Percentiles rank a stretch among this genome's conserved stretches.
Evolutionary conservation across 2,113 vertebrate species (phyloP).

Genomic region (Menidia beryllina): DNA sequence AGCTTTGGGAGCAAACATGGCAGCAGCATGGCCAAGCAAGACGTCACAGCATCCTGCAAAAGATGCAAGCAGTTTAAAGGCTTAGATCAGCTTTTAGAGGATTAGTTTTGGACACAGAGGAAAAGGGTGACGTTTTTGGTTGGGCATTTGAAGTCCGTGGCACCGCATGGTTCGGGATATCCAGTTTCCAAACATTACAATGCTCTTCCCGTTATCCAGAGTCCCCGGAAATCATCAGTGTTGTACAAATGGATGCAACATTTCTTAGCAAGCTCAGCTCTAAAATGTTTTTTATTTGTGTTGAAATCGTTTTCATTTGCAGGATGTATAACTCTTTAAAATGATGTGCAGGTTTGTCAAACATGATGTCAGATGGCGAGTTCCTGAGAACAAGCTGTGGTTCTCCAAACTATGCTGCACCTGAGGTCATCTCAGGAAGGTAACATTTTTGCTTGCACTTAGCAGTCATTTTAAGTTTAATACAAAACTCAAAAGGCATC

Average conservation of each 20-base stretch:
- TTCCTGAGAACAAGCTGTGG: slow-evolving; percentile 98
- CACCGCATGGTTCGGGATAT: background rate
- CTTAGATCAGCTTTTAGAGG: too few species aligned
- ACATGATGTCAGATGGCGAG: slow-evolving; percentile 99
- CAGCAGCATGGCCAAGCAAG: too few species aligned
- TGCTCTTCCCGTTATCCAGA: background rate
- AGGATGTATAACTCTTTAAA: background rate
- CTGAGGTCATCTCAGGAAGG: slow-evolving; percentile 99
- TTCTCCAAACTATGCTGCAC: slow-evolving; percentile 98
- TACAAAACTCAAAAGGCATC: background rate
- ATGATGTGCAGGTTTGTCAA: slow-evolving; percentile 89
- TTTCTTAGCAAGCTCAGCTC: too few species aligned
- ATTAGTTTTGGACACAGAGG: background rate
- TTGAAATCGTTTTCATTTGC: too few species aligned
- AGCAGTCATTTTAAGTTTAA: background rate
- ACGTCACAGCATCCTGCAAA: too few species aligned
- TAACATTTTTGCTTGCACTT: slow-evolving; percentile 55
- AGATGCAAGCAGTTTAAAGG: too few species aligned
- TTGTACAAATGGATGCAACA: too few species aligned
- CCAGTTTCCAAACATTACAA: background rate
- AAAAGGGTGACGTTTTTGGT: background rate
- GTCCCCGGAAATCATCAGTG: background rate
- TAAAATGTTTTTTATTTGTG: too few species aligned
- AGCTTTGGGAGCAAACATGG: too few species aligned
- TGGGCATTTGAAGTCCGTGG: background rate